Conservation (phyloP, 2,797 vertebrate genomes). For the Pipistrellus pygmaeus region DNA sequence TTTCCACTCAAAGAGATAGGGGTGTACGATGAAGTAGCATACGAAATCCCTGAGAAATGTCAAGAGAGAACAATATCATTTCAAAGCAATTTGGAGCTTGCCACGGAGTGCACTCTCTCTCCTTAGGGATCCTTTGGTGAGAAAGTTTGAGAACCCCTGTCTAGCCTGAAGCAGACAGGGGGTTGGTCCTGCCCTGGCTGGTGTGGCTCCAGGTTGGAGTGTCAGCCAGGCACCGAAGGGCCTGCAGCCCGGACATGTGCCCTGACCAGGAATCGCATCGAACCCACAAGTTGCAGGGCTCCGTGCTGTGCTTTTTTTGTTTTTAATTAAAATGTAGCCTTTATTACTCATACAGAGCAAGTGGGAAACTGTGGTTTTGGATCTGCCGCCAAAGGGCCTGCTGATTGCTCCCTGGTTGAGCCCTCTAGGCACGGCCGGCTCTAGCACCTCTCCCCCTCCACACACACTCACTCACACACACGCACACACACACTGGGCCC, state of each 20-base stretch:
- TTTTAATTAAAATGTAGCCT: not conserved
- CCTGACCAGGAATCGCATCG: not conserved
- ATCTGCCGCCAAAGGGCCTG: not conserved
- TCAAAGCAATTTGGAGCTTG: constrained; percentile 35
- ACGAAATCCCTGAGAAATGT: not conserved
- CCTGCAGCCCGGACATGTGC: not conserved
- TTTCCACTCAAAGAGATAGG: not conserved
- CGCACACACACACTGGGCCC: not conserved
- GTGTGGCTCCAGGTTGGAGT: not conserved
- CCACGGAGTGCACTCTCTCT: not conserved
- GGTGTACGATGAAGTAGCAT: not conserved
- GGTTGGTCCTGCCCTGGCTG: not conserved
- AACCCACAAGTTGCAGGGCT: not conserved
- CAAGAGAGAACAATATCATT: not conserved
- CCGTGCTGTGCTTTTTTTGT: not conserved
- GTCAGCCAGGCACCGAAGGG: too few species aligned
- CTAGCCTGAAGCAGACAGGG: not conserved
- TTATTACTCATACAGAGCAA: not conserved
- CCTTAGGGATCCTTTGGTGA: not conserved
- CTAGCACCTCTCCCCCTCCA: not conserved
- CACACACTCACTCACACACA: not conserved
- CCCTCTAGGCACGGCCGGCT: not conserved
- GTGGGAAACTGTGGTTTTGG: not conserved
- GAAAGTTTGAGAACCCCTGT: not conserved
- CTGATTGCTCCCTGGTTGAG: not conserved